Evolutionary conservation across 2,797 vertebrate genomes (phyloP), one percentile per base, ranked within the genome.

Genomic region (Rhabdomys pumilio): DNA sequence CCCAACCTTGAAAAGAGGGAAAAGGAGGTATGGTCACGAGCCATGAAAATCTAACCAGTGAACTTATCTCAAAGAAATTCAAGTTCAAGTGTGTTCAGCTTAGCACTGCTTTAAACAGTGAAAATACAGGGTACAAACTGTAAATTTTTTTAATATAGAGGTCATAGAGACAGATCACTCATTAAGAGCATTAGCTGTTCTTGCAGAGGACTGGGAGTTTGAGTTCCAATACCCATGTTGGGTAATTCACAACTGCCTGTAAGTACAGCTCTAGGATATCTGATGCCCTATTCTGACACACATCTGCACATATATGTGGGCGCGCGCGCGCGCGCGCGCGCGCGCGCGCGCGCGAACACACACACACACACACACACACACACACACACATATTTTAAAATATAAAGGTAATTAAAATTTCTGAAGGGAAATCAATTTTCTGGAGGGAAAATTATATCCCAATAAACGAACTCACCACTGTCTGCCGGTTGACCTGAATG

Each of bases 401-500:
- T 24, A 24, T 47, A 53, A 84, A 69, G 29, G 6, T 63, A 57
- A 22, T 31, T 53, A n/a, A 31, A 83, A 61, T 26, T 6, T n/a
- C 19, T 8, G 3, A 22, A 53, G 26, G 29, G 69, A 10, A 0
- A 38, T 31, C 29, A 17, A 31, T 12, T 65, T 65, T 65, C 29
- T 31, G 4, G 26, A 47, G 22, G 26, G 67, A 13, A 0, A 38
- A 77, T 4, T 6, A 53, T 79, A 50, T 44, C 84, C 41, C 69
- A 4, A 7, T 1, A 69, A 83, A 63, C 1, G 6, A 72, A 97
- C 99, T 99, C 97, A 99, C 99, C 99, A 99, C 99, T 0, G 99
- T 99, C 96, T 99, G 99, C 3, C 57, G 98, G 98, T 99, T 99
- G 98, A 99, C 99, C 97, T 99, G 99, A 65, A 99, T 98, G 90